Percentiles rank a stretch among this genome's conserved stretches.
These are phyloP conservation scores for Chelonoidis abingdonii DNA, from an alignment of 2,113 vertebrate genomes.

Conservation along the genomic window DNA sequence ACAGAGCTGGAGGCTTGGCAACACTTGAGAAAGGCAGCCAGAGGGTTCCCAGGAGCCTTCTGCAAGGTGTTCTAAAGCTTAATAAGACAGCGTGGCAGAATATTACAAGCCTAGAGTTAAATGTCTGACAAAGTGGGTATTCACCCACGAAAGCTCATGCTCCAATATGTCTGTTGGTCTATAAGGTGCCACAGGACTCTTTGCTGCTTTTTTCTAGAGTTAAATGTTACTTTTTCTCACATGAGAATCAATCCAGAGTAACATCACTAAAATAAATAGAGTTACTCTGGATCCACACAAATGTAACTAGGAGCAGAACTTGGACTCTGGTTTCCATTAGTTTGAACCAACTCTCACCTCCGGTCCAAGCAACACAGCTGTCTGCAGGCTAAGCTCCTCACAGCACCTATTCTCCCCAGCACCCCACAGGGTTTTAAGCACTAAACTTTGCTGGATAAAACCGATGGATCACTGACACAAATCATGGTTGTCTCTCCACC, in stretches of 20 bases:
- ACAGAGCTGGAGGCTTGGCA: neutral
- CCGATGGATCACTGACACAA: rapidly evolving
- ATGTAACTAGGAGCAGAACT: neutral
- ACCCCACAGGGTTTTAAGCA: neutral
- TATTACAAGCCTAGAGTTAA: too few species aligned
- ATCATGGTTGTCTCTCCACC: rapidly evolving
- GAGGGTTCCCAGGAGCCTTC: neutral
- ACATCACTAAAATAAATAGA: neutral
- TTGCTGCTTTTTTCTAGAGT: neutral
- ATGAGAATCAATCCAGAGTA: neutral
- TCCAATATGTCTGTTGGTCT: too few species aligned
- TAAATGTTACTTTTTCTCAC: neutral
- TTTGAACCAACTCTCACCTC: neutral
- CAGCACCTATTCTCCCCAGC: neutral
- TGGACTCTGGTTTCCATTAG: neutral
- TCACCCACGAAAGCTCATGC: too few species aligned
- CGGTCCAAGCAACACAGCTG: neutral
- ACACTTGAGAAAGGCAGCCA: conserved; percentile 14
- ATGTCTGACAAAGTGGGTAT: too few species aligned
- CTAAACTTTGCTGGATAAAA: neutral
- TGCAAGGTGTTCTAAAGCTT: neutral
- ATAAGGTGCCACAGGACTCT: too few species aligned
- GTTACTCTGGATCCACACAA: neutral
- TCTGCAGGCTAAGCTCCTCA: neutral
- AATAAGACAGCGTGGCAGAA: rapidly evolving